phyloP scores from a whole-genome alignment of 2,888 invertebrate genomes.

The Eupsilia transversa region DNA sequence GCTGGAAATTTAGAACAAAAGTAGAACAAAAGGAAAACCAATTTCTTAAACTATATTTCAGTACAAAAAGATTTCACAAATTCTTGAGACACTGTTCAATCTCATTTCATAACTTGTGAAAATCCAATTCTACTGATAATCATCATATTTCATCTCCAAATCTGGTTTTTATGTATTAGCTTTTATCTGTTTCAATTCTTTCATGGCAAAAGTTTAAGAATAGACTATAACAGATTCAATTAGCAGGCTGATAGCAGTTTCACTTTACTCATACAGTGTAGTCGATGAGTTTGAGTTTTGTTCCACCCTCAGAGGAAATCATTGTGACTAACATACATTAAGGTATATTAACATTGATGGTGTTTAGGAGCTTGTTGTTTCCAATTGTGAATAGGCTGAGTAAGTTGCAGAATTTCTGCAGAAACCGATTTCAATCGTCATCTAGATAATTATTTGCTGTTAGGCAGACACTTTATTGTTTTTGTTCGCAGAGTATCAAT shows the following conservation, averaged over 20 bases:
- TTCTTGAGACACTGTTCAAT: neutral
- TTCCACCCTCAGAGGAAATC: slow-evolving; percentile 18
- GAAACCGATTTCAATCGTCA: neutral
- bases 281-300: slow-evolving; percentile 27
- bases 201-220: slow-evolving; percentile 25
- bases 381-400: neutral
- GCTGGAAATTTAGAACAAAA: neutral
- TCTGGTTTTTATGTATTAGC: neutral
- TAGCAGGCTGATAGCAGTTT: slow-evolving; percentile 31
- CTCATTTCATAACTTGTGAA: neutral
- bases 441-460: neutral
- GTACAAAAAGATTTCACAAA: neutral
- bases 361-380: slow-evolving; percentile 18
- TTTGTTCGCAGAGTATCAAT: neutral
- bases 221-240: slow-evolving; percentile 43
- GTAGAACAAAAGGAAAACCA: neutral
- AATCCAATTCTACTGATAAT: neutral
- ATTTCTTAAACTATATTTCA: neutral
- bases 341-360: slow-evolving; percentile 32
- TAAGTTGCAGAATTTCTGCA: too few species aligned
- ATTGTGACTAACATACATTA: slow-evolving; percentile 30
- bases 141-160: slow-evolving; percentile 1
- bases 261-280: slow-evolving; percentile 23
- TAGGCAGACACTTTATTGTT: neutral
- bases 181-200: slow-evolving; percentile 1